Base-by-base conservation (phyloP, 2,797 vertebrate species). In the Chaetophractus vellerosus region DNA sequence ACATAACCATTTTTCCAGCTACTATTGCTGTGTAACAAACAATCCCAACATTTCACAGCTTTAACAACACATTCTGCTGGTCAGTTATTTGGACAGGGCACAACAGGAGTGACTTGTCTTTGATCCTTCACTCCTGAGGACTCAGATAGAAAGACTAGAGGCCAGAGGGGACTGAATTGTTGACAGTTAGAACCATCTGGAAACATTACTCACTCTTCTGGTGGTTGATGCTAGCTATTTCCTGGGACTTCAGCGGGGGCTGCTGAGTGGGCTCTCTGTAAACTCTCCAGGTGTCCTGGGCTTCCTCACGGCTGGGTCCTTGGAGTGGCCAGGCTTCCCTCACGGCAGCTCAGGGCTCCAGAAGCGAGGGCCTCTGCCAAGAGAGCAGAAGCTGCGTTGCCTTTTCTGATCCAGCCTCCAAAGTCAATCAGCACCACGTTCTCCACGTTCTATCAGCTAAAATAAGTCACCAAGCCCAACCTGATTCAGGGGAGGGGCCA, bases 301-400 rank as follows among this genome's bases (percentile, higher is more conserved):
- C 6, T 91, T 64, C 50, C 83, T 57, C 36, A 19, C 2, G 48
- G 28, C 19, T 3, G 45, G 18, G 10, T 15, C 45, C 66, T 69
- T 8, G 5, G 2, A 1, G 5, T 36, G 6, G 11, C 23, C 26
- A 33, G 0, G 16, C 26, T 21, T 75, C 36, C 64, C 6, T 14
- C 0, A 4, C 24, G 8, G 61, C 64, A n/a, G 26, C 59, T 80
- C 28, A 11, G 24, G 3, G 8, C 7, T 93, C 12, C 61, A 38
- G 38, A 76, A 23, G n/a, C 66, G 28, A 31, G 63, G 4, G 0
- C 7, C 11, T 88, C 31, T 19, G 23, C 33, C 33, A 88, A 26
- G 11, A 9, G 91, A 52, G 16, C 14, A 19, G 1, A 74, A 79
- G 10, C 21, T 9, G 8, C 9, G 24, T 18, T 0, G 10, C 5